Evolutionary conservation across 1,140 invertebrate genomes (phyloP), one percentile per base, ranked within the genome.

Genomic region (Diachasmimorpha longicaudata): DNA sequence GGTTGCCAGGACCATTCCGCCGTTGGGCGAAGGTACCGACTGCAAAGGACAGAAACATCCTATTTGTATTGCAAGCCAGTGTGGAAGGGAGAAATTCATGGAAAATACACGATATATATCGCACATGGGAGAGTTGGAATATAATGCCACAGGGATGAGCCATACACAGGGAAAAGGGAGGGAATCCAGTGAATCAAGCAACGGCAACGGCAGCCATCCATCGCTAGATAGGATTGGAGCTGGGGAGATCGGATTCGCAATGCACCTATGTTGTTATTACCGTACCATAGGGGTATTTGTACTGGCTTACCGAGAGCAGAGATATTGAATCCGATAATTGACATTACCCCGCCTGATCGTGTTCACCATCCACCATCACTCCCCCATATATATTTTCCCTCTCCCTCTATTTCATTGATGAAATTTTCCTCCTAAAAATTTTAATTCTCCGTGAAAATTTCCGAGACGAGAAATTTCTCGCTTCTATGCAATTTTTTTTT

Each of bases 271-370:
- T 87, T 87, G 84, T 87, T 87, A 87, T 86, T 87, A 84, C 84
- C 81, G 81, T 83, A 84, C 83, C 85, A 88, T 87, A 86, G 85
- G 85, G 85, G 86, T 88, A 86, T 88, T 87, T 88, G 86, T 88
- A 86, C 83, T 87, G 86, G 87, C 86, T 88, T 87, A 88, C 86
- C 85, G 79, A 86, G 84, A 84, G 86, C 85, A 86, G 82, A 83
- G 86, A 87, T 87, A 87, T 87, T 87, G 86, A 87, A 88, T 88
- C 86, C 85, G 85, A 88, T 88, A 88, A 87, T 88, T 87, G 86
- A 87, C 85, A 86, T 85, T 86, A 84, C 81, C 84, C 81, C 79
- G 52, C 71, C 75, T 75, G 72, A 23, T 46, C 23, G 44, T 74
- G 19, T 13, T 76, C 67, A 67, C 69, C 75, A 68, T 55, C 37